These are phyloP conservation scores for Ailurus styani DNA, from an alignment of 2,113 vertebrate genomes.

Conservation along the genomic window DNA sequence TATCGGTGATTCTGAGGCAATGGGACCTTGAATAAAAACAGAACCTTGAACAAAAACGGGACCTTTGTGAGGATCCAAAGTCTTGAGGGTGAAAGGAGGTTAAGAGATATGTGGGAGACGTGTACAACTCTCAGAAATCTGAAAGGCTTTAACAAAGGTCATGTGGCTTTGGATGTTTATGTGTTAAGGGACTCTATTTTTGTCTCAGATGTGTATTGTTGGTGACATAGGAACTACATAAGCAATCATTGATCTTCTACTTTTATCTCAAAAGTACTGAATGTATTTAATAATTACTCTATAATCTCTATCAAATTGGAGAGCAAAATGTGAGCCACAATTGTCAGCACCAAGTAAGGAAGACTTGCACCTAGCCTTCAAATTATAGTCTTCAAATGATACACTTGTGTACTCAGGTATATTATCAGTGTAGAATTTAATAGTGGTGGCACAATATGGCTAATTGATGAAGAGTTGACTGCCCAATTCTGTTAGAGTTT, in stretches of 20 bases:
- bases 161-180: not conserved
- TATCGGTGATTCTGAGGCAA: not conserved
- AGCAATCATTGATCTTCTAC: not conserved
- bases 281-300: not conserved
- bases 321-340: not conserved
- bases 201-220: not conserved
- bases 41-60: not conserved
- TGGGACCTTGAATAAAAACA: not conserved
- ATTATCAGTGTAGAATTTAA: not conserved
- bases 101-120: not conserved
- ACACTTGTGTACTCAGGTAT: accelerated
- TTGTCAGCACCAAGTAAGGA: not conserved
- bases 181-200: not conserved
- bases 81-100: not conserved
- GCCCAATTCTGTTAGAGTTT: not conserved
- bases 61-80: not conserved
- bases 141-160: not conserved
- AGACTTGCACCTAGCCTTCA: not conserved
- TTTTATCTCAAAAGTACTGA: not conserved
- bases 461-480: not conserved
- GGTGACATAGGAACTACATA: not conserved
- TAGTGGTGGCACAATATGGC: not conserved
- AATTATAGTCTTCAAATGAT: not conserved
- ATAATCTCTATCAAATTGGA: not conserved
- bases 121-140: not conserved